Percentiles rank a stretch among this genome's conserved stretches.
Conservation (phyloP, 2,797 vertebrate genomes). For the Poecilia wingei region DNA sequence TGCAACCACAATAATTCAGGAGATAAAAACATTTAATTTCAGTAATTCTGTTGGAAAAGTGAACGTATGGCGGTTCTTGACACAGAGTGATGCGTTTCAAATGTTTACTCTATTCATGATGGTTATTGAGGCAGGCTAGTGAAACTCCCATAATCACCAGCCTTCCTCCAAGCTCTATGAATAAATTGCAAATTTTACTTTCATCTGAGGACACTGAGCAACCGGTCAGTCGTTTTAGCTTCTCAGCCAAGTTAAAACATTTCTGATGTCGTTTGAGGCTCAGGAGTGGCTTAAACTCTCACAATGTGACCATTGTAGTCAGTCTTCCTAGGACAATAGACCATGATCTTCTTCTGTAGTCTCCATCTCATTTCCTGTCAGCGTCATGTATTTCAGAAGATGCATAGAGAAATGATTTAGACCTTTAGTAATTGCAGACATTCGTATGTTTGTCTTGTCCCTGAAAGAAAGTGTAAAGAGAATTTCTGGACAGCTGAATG, state of each 20-base stretch:
- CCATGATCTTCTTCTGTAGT: not conserved
- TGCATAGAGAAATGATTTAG: not conserved
- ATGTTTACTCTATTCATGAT: not conserved
- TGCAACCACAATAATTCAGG: not conserved
- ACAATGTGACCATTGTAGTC: not conserved
- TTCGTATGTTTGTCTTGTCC: too few species aligned
- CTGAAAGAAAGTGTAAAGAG: too few species aligned
- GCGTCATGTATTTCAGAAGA: not conserved
- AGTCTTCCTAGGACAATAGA: not conserved
- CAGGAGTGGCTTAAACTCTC: not conserved
- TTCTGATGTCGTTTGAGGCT: not conserved
- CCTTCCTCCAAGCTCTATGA: not conserved
- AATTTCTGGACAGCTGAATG: too few species aligned
- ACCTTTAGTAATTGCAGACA: too few species aligned
- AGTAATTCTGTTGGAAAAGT: not conserved
- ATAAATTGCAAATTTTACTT: not conserved
- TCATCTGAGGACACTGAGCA: not conserved
- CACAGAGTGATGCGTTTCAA: not conserved
- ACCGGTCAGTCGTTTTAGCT: not conserved
- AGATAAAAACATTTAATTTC: not conserved
- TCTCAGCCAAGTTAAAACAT: not conserved
- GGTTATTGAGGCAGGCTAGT: not conserved
- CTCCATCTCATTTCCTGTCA: not conserved
- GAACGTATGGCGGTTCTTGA: not conserved
- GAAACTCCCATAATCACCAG: not conserved